These are phyloP conservation scores for Epirrhoe alternata DNA, from an alignment of 2,888 invertebrate genomes.

Conservation along the genomic window DNA sequence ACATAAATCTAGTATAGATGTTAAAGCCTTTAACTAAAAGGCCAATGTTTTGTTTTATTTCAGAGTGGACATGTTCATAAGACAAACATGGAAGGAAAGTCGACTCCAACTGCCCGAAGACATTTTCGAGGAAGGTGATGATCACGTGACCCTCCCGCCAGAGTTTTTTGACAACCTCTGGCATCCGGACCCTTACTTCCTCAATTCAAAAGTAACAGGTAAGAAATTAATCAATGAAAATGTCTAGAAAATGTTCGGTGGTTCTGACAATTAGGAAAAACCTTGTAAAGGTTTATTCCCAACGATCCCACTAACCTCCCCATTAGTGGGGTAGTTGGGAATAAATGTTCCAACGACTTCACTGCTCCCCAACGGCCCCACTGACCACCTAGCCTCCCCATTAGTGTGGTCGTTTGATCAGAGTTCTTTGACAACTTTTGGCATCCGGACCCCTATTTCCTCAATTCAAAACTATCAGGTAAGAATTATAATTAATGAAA, in stretches of 20 bases:
- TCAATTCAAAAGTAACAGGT: constrained; percentile 94
- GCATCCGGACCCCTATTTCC: constrained; percentile 94
- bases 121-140: constrained; percentile 92
- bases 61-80: constrained; percentile 94
- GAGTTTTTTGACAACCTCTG: constrained; percentile 94
- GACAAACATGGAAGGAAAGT: constrained; percentile 93
- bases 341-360: no score
- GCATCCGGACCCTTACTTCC: constrained; percentile 94
- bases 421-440: constrained; percentile 94
- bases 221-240: neutral
- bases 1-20: no score
- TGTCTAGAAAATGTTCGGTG: neutral
- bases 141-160: constrained; percentile 91
- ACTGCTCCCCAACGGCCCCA: no score
- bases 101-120: constrained; percentile 90
- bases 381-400: no score
- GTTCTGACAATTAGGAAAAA: neutral
- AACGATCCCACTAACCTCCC: no score
- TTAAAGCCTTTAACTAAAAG: no score
- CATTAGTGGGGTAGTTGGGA: no score
- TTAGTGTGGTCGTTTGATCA: no score
- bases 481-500: no score
- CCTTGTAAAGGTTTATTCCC: no score
- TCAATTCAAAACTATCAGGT: constrained; percentile 94
- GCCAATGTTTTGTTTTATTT: neutral